Evolutionary conservation across 2,888 invertebrate species (phyloP).

Genomic region (Leptopilina myrica): DNA sequence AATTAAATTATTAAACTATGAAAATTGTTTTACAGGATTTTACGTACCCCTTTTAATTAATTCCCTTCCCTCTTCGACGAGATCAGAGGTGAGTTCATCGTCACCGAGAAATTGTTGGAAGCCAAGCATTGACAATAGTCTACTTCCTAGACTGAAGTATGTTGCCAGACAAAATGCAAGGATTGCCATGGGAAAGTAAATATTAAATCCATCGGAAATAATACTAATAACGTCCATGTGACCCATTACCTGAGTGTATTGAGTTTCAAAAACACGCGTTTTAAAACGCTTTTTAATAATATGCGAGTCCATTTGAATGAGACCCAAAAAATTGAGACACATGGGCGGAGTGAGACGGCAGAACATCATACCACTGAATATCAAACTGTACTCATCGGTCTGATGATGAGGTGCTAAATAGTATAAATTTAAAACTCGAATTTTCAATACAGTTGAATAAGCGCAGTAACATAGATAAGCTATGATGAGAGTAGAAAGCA

Average conservation of each 20-base stretch:
- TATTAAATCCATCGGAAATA: constrained; percentile 98
- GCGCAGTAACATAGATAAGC: constrained; percentile 98
- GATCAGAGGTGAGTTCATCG: constrained; percentile 93
- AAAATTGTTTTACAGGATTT: no score
- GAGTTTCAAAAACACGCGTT: constrained; percentile 89
- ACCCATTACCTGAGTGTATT: constrained; percentile 99
- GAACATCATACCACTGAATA: constrained; percentile 98
- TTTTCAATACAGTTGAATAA: constrained; percentile 97
- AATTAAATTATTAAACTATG: no score
- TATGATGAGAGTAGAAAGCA: constrained; percentile 93
- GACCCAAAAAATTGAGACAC: constrained; percentile 97
- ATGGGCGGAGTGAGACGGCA: constrained; percentile 98
- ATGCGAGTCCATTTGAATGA: constrained; percentile 99
- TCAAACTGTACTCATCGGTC: constrained; percentile 98
- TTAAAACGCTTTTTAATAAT: constrained; percentile 89
- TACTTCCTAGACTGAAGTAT: constrained; percentile 94
- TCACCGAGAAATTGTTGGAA: constrained; percentile 98
- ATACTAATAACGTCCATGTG: constrained; percentile 99
- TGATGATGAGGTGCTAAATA: constrained; percentile 98
- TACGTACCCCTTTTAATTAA: constrained; percentile 89
- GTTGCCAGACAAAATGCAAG: constrained; percentile 95
- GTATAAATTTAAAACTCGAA: constrained; percentile 96
- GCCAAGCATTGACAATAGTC: constrained; percentile 92
- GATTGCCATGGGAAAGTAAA: constrained; percentile 99
- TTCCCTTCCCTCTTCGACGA: constrained; percentile 95